phyloP scores from a whole-genome alignment of 2,113 vertebrate species.

The Labeo catla region DNA sequence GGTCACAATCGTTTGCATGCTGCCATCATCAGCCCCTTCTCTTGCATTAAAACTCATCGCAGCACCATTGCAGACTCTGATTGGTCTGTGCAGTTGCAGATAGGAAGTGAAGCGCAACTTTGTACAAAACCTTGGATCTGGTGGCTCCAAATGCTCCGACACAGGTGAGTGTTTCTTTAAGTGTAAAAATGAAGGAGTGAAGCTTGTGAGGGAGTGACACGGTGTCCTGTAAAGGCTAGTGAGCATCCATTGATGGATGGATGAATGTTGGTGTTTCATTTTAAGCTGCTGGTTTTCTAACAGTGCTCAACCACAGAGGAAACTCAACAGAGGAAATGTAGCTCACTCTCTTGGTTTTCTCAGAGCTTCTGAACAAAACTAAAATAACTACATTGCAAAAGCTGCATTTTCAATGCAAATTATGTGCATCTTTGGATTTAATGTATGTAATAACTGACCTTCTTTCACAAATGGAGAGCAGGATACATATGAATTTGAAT shows the following conservation, averaged over 20 bases:
- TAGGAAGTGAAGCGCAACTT: slow-evolving; percentile 46
- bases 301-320: slow-evolving; percentile 39
- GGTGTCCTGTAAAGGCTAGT: background rate
- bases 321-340: slow-evolving; percentile 53
- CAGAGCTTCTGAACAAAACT: slow-evolving; percentile 36
- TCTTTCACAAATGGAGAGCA: background rate
- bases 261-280: background rate
- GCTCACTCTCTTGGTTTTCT: slow-evolving; percentile 5
- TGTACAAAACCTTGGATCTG: slow-evolving; percentile 20
- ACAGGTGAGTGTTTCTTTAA: slow-evolving; percentile 37
- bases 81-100: slow-evolving; percentile 24
- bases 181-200: background rate
- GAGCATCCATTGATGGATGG: background rate
- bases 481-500: background rate
- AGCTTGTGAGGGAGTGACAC: background rate
- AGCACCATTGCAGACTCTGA: background rate
- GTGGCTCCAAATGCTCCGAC: slow-evolving; percentile 13
- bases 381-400: background rate
- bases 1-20: slow-evolving; percentile 44
- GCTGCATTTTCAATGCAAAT: background rate
- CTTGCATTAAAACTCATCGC: background rate
- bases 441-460: background rate
- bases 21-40: background rate
- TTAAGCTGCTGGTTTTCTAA: slow-evolving; percentile 11
- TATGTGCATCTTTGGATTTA: background rate